phyloP scores from a whole-genome alignment of 2,888 invertebrate genomes.

The Trissonchulus sp. region DNA sequence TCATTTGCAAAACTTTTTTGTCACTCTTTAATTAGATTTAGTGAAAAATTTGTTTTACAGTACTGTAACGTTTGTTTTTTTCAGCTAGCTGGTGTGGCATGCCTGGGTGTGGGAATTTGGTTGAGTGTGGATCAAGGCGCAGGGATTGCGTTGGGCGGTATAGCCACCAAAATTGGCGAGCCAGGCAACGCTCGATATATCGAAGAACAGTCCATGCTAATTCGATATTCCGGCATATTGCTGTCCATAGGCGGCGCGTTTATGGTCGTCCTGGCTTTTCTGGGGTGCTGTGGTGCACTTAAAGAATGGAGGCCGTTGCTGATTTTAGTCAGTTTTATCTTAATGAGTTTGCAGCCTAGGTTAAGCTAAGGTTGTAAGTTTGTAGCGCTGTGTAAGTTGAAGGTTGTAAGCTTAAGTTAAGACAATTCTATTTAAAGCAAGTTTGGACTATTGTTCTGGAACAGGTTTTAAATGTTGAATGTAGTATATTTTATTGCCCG shows the following conservation, averaged over 20 bases:
- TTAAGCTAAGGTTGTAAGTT: too few species aligned
- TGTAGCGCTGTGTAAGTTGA: too few species aligned
- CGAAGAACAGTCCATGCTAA: constrained; percentile 20
- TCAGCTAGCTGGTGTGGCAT: constrained; percentile 48
- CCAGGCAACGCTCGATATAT: background rate
- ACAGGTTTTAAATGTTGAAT: too few species aligned
- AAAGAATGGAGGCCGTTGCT: constrained; percentile 47
- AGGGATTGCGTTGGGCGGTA: constrained; percentile 45
- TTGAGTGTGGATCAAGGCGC: constrained; percentile 48
- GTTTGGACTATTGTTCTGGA: too few species aligned
- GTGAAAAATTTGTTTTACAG: too few species aligned
- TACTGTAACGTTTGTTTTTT: too few species aligned
- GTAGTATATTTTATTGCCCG: too few species aligned
- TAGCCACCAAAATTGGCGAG: constrained; percentile 41
- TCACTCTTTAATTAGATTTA: too few species aligned
- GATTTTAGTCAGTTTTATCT: constrained; percentile 12
- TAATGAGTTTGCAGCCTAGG: too few species aligned
- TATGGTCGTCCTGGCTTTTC: constrained; percentile 48
- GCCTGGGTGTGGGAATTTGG: constrained; percentile 48
- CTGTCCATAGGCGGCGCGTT: constrained; percentile 46
- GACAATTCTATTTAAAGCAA: too few species aligned
- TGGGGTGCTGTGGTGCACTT: constrained; percentile 49
- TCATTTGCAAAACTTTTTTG: too few species aligned
- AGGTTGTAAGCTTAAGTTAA: background rate
- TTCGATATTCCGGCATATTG: constrained; percentile 47